Evolutionary conservation across 1,140 invertebrate genomes (phyloP).

Genomic region (Mya arenaria): DNA sequence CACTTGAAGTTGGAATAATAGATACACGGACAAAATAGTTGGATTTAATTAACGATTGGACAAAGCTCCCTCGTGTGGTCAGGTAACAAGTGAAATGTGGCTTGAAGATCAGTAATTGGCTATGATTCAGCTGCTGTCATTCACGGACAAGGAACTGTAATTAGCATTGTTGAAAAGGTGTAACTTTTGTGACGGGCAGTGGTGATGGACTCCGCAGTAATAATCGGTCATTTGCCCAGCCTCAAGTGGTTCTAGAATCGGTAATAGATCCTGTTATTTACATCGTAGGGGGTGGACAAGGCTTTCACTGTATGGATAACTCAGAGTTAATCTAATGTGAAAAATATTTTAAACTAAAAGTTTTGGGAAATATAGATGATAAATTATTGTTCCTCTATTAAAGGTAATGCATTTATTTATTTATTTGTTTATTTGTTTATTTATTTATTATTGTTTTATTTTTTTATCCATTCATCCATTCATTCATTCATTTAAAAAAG

Average conservation of each 20-base stretch:
- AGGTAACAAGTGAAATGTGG: constrained; percentile 46
- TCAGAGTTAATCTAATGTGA: too few relatives aligned
- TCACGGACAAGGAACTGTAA: constrained; percentile 9
- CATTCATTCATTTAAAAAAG: too few relatives aligned
- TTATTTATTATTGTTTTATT: too few relatives aligned
- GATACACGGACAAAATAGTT: background rate
- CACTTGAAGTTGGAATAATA: background rate
- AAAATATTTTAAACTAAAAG: too few relatives aligned
- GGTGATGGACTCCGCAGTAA: background rate
- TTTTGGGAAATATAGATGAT: too few relatives aligned
- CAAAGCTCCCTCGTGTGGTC: constrained; percentile 11
- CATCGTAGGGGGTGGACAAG: background rate
- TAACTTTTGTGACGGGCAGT: background rate
- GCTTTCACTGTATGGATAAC: background rate
- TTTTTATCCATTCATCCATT: too few relatives aligned
- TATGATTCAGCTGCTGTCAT: constrained; percentile 21
- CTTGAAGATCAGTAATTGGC: constrained; percentile 8
- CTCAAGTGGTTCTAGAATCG: constrained; percentile 2
- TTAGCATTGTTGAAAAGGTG: constrained; percentile 31
- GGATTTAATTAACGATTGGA: constrained; percentile 43
- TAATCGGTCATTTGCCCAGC: background rate
- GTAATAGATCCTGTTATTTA: constrained; percentile 48
- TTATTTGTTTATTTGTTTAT: too few relatives aligned
- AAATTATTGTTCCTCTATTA: too few relatives aligned
- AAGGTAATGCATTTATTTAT: too few relatives aligned